phyloP scores from a whole-genome alignment of 2,888 invertebrate genomes.

The Hoplodrina ambigua region DNA sequence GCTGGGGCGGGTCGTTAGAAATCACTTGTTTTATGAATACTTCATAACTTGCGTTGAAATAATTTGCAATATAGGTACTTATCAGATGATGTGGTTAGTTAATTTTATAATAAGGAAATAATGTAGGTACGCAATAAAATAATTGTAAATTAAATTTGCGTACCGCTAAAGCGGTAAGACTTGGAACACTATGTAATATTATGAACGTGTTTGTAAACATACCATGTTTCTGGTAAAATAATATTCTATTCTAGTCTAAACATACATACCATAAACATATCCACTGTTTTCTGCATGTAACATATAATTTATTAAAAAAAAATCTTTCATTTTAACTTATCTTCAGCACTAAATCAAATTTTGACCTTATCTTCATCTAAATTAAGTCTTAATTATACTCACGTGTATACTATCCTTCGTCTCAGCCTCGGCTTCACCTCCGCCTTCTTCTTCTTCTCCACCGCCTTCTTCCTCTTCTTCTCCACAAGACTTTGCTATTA shows the following conservation, averaged over 20 bases:
- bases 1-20: no score
- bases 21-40: no score
- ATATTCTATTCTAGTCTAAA: neutral
- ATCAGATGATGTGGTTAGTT: no score
- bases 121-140: no score
- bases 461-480: slow-evolving; percentile 99
- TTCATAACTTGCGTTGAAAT: no score
- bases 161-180: no score
- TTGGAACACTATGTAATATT: no score
- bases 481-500: slow-evolving; percentile 99
- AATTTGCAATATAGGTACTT: no score
- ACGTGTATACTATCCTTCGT: slow-evolving; percentile 98
- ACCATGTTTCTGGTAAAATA: no score
- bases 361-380: neutral
- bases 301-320: slow-evolving; percentile 36
- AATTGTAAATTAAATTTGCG: no score
- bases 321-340: neutral
- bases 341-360: neutral
- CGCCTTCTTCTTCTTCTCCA: slow-evolving; percentile 95
- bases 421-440: slow-evolving; percentile 92
- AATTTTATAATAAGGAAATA: no score
- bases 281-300: slow-evolving; percentile 88
- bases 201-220: no score
- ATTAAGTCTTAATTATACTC: slow-evolving; percentile 79
- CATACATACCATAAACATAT: slow-evolving; percentile 85